phyloP scores from a whole-genome alignment of 2,113 vertebrate genomes.

The Macquaria ambigua region DNA sequence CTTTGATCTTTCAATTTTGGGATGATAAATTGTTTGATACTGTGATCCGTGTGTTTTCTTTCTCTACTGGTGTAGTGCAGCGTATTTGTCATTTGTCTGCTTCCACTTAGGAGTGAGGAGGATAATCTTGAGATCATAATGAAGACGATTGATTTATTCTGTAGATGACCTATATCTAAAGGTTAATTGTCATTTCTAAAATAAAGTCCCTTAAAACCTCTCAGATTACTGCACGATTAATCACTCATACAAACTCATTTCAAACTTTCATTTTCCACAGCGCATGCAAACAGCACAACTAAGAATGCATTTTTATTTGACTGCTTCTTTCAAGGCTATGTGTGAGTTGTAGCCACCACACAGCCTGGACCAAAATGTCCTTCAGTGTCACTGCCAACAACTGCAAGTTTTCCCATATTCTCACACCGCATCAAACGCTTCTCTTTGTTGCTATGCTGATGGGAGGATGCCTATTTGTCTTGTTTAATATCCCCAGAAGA shows the following conservation, averaged over 20 bases:
- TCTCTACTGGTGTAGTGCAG: background rate
- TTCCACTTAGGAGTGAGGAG: background rate
- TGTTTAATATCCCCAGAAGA: constrained; percentile 68
- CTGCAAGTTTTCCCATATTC: constrained; percentile 20
- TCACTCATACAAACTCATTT: background rate
- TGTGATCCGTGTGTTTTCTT: constrained; percentile 1
- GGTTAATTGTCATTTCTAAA: background rate
- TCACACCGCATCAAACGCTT: constrained; percentile 35
- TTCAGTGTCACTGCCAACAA: constrained; percentile 12
- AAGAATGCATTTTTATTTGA: background rate
- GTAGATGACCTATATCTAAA: background rate
- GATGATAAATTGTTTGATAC: constrained; percentile 47
- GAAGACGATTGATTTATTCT: background rate
- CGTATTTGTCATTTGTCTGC: background rate
- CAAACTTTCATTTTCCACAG: background rate
- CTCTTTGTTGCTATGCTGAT: constrained; percentile 47
- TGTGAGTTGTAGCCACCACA: background rate
- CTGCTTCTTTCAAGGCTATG: background rate
- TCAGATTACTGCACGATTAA: background rate
- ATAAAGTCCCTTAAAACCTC: background rate
- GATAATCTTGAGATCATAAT: constrained; percentile 14
- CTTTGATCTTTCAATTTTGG: constrained; percentile 41
- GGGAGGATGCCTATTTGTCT: constrained; percentile 59
- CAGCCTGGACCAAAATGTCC: constrained; percentile 18
- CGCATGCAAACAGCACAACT: background rate